Evolutionary conservation across 2,797 vertebrate species (phyloP).

Genomic region (Champsocephalus esox): DNA sequence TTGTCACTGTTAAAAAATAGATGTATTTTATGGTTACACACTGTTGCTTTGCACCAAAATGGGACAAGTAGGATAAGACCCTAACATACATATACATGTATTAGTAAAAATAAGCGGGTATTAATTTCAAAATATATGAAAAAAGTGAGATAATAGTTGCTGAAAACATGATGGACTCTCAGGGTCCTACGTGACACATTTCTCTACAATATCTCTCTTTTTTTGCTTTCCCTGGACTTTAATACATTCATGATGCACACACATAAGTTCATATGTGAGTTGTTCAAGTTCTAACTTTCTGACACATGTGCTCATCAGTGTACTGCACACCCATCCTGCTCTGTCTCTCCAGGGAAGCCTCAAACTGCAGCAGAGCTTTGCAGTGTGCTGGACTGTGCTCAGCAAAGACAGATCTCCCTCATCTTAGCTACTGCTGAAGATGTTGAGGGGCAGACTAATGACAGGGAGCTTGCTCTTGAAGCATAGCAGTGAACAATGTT

Average conservation of each 20-base stretch:
- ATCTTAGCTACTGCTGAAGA: conserved; percentile 51
- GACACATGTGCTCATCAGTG: conserved; percentile 71
- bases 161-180: too few species aligned
- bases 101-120: too few species aligned
- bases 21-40: not conserved
- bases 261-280: conserved; percentile 9
- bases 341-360: conserved; percentile 60
- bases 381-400: conserved; percentile 58
- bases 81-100: not conserved
- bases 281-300: conserved; percentile 60
- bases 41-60: not conserved
- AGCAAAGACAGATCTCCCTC: conserved; percentile 66
- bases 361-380: conserved; percentile 57
- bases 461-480: conserved; percentile 59
- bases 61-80: not conserved
- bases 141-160: too few species aligned
- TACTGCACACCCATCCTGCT: conserved; percentile 59
- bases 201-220: too few species aligned
- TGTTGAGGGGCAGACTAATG: conserved; percentile 64
- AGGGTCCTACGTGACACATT: too few species aligned
- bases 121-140: too few species aligned
- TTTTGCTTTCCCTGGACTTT: too few species aligned
- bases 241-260: not conserved
- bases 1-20: conserved; percentile 16
- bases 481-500: conserved; percentile 58